Conservation (phyloP, 2,888 invertebrate genomes). For the Aleiodes alternator region DNA sequence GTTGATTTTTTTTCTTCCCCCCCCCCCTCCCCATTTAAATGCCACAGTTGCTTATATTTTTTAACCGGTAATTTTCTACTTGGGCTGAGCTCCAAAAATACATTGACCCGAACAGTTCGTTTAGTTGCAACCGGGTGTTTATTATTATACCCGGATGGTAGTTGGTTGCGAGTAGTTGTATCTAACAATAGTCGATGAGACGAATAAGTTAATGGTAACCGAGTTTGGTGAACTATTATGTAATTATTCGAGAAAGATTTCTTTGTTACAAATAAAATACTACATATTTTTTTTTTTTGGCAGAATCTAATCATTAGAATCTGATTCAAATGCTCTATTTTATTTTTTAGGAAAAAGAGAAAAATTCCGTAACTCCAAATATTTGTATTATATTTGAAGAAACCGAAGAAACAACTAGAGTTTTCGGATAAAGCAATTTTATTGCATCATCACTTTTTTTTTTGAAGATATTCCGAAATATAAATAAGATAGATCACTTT, state of each 20-base stretch:
- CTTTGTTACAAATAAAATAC: not conserved
- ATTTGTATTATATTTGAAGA: too few species aligned
- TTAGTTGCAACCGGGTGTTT: slow-evolving; percentile 69
- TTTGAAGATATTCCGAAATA: too few species aligned
- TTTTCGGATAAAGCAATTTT: too few species aligned
- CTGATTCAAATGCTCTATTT: too few species aligned
- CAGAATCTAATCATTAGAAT: too few species aligned
- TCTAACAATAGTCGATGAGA: slow-evolving; percentile 63
- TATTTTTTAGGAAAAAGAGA: too few species aligned
- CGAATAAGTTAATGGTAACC: slow-evolving; percentile 56
- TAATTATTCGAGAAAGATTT: slow-evolving; percentile 52
- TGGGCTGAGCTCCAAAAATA: slow-evolving; percentile 68
- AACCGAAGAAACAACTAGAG: too few species aligned
- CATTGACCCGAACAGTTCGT: slow-evolving; percentile 70
- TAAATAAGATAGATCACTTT: too few species aligned
- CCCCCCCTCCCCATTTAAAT: not conserved
- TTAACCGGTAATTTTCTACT: slow-evolving; percentile 37
- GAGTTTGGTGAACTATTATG: slow-evolving; percentile 72
- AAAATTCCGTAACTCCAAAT: too few species aligned
- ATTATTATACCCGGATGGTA: slow-evolving; percentile 68
- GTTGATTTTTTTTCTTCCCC: not conserved
- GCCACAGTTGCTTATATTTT: slow-evolving; percentile 25
- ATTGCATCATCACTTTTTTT: too few species aligned
- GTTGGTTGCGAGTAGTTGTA: slow-evolving; percentile 44
- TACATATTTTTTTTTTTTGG: too few species aligned